A percentile compares a stretch with the other conserved stretches of the same genome.
phyloP scores from a whole-genome alignment of 2,888 invertebrate genomes.

The Ephialtes manifestator region DNA sequence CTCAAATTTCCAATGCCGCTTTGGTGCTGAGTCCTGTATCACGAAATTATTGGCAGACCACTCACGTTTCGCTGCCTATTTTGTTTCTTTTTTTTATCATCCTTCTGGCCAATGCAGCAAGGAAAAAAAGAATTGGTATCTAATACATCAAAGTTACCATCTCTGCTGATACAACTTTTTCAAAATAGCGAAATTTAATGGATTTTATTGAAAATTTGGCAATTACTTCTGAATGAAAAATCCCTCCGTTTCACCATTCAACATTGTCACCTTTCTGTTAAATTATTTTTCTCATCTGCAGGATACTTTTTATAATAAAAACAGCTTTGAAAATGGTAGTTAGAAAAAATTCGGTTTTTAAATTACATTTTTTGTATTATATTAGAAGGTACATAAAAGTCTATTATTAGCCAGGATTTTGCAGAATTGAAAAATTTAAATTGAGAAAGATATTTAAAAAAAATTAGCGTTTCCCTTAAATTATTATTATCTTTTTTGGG shows the following conservation, averaged over 20 bases:
- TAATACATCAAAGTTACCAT: slow-evolving; percentile 1
- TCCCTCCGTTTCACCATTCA: background rate
- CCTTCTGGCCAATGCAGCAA: slow-evolving; percentile 5
- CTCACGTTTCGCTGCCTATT: slow-evolving; percentile 1
- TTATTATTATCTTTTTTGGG: too few species aligned
- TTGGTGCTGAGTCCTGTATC: slow-evolving; percentile 3
- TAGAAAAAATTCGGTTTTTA: too few species aligned
- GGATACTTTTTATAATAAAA: background rate
- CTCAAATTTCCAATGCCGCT: slow-evolving; percentile 28
- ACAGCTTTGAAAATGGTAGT: too few species aligned
- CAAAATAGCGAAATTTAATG: background rate
- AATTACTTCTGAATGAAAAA: background rate
- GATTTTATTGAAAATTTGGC: background rate
- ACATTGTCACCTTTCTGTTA: too few species aligned
- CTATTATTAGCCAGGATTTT: too few species aligned
- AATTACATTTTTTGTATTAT: too few species aligned
- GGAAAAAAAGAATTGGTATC: slow-evolving; percentile 1
- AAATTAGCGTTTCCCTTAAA: too few species aligned
- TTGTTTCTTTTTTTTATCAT: slow-evolving; percentile 3
- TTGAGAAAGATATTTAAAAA: too few species aligned
- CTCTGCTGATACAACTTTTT: background rate
- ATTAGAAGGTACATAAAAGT: too few species aligned
- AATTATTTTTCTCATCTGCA: background rate
- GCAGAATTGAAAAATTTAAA: too few species aligned
- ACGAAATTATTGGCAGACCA: slow-evolving; percentile 28